Base-by-base conservation (phyloP, 64 coral and sea anemone species). In the Pachyseris speciosa region DNA sequence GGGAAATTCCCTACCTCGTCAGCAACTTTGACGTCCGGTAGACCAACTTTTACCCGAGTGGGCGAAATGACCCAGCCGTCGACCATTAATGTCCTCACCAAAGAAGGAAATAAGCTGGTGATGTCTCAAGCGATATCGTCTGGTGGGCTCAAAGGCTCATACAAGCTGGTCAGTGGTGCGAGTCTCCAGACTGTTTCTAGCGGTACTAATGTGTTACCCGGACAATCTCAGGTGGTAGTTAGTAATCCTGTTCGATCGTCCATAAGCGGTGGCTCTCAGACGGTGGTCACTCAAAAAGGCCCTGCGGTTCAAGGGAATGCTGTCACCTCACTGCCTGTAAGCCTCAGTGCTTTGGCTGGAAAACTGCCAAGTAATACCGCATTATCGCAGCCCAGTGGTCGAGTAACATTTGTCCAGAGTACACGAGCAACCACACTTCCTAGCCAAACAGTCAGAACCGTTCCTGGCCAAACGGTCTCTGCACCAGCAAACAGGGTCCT, bases 111-210 rank as follows among this genome's bases (percentile, higher is more conserved):
- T 20, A 81, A 81, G 53, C 33, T 81, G 51, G 37, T 81, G 36
- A 36, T 81, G 32, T 81, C 77, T 1, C 77, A 81, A 36, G 74
- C 74, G 25, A 31, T 77, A 50, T 77, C 74, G 1, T 51, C 74
- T 17, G 74, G 44, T 2, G 77, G 77, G 12, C 53, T 81, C 2
- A 81, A 81, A 63, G 77, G 77, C 5, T 81, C 77, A 20, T 81
- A 81, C 77, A 81, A 81, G 77, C 17, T 81, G 1, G 52, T 81
- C 22, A 81, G 77, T 81, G 77, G 77, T 55, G 33, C 77, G 26
- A 34, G 48, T 8, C 17, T 78, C 0, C 75, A 78, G 36, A 60
- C 77, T 41, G 77, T 57, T 6, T 17, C 51, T 9, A 40, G 77
- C 40, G 53, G 52, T n/a, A 40, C 33, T 20, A 71, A 31, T 20